Evolutionary conservation across 2,113 vertebrate species (phyloP).

Genomic region (Leptodactylus fuscus): DNA sequence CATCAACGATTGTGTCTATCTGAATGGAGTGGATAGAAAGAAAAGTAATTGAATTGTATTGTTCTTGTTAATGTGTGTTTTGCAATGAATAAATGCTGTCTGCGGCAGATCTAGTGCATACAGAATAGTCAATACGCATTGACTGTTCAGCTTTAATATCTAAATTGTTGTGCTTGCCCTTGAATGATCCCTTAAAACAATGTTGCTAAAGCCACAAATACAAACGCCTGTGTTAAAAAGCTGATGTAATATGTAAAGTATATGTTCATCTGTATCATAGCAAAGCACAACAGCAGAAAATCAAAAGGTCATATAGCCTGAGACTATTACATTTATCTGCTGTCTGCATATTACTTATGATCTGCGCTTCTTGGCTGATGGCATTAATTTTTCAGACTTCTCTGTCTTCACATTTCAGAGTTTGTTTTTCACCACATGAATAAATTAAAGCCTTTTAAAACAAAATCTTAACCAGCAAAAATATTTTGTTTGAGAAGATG

Average conservation of each 20-base stretch:
- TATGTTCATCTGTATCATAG: conserved; percentile 40
- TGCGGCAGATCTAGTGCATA: background rate
- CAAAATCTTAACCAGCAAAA: conserved; percentile 33
- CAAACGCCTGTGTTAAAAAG: background rate
- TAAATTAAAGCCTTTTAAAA: conserved; percentile 50
- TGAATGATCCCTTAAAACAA: background rate
- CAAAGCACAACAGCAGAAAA: conserved; percentile 18
- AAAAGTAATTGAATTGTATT: background rate
- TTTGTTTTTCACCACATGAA: conserved; percentile 51
- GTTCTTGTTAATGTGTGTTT: background rate
- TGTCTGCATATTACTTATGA: conserved; percentile 48
- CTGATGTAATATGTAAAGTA: conserved; percentile 26
- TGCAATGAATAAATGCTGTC: background rate
- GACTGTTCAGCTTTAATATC: background rate
- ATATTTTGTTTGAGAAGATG: conserved; percentile 49
- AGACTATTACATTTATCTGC: conserved; percentile 45
- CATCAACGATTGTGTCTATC: background rate
- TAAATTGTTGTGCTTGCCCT: background rate
- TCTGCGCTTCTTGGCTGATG: conserved; percentile 42
- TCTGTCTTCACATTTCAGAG: conserved; percentile 44
- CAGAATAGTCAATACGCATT: conserved; percentile 13
- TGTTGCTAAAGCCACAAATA: background rate
- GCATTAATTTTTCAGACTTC: conserved; percentile 52
- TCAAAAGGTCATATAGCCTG: conserved; percentile 48
- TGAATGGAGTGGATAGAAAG: background rate